Conservation (phyloP, 64 coral and sea anemone genomes). For the Trachythela sp. region DNA sequence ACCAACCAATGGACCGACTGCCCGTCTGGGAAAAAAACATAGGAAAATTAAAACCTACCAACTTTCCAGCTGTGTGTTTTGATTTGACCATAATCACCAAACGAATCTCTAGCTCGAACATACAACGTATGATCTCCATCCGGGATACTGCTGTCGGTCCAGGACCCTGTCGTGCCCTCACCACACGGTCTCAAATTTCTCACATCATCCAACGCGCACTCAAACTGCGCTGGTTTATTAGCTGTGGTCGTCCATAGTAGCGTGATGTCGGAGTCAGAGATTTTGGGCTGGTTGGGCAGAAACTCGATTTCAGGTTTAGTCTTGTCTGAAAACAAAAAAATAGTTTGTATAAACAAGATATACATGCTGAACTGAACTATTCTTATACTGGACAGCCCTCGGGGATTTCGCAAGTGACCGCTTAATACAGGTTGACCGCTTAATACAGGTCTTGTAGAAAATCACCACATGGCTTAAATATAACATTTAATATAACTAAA, state of each 20-base stretch:
- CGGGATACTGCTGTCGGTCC: background rate
- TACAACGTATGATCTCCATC: background rate
- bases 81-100: background rate
- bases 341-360: background rate
- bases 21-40: background rate
- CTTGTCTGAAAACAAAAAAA: background rate
- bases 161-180: background rate
- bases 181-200: background rate
- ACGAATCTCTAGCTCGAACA: background rate
- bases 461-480: too few species aligned
- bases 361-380: background rate
- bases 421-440: too few species aligned
- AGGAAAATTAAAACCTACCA: background rate
- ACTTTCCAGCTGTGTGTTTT: background rate
- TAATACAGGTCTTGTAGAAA: too few species aligned
- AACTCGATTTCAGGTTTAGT: background rate
- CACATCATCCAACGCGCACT: background rate
- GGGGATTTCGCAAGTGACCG: too few species aligned
- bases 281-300: background rate
- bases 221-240: background rate
- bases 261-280: background rate
- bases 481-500: too few species aligned
- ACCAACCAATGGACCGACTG: background rate
- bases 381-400: too few species aligned
- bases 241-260: background rate